Conservation (phyloP, 1,140 invertebrate species). For the Cryptotermes secundus region DNA sequence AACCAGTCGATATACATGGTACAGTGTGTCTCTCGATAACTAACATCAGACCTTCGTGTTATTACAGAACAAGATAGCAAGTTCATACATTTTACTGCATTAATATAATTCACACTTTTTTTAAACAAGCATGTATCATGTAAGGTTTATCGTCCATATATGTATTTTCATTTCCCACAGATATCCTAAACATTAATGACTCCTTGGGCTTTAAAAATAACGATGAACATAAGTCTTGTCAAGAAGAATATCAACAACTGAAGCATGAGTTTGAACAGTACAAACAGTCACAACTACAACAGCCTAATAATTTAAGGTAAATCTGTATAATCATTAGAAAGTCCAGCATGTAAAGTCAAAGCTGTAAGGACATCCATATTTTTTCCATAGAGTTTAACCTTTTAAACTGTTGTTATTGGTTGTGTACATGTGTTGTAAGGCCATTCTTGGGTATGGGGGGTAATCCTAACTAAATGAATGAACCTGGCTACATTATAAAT, state of each 20-base stretch:
- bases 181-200: slow-evolving; percentile 34
- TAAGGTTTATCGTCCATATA: too few relatives aligned
- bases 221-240: slow-evolving; percentile 45
- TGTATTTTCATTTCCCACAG: slow-evolving; percentile 27
- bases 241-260: slow-evolving; percentile 53
- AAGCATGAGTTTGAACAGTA: slow-evolving; percentile 51
- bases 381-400: too few relatives aligned
- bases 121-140: too few relatives aligned
- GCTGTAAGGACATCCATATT: too few relatives aligned
- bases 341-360: background rate
- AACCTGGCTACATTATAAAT: too few relatives aligned
- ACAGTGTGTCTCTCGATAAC: too few relatives aligned
- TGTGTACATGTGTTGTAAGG: background rate
- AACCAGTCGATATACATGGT: slow-evolving; percentile 44
- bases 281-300: background rate
- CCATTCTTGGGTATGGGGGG: too few relatives aligned
- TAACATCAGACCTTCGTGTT: too few relatives aligned
- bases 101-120: too few relatives aligned
- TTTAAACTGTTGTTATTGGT: background rate
- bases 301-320: background rate
- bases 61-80: too few relatives aligned
- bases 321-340: background rate
- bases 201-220: slow-evolving; percentile 14
- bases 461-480: too few relatives aligned
- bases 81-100: too few relatives aligned